phyloP scores from a whole-genome alignment of 2,888 invertebrate species.

The Linnaemya vulpina region DNA sequence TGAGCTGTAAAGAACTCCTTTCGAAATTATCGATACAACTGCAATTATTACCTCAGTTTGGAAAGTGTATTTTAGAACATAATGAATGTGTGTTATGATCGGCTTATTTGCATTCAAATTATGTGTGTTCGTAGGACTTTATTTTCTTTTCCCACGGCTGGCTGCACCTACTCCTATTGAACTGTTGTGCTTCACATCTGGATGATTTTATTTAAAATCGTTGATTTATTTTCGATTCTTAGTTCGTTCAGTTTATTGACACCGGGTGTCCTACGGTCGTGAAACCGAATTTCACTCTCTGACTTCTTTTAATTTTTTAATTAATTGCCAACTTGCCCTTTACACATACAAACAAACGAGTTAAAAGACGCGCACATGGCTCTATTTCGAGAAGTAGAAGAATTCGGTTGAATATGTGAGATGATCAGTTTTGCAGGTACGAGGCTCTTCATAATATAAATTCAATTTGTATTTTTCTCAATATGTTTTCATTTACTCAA shows the following conservation, averaged over 20 bases:
- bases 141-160: background rate
- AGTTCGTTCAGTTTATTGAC: constrained; percentile 76
- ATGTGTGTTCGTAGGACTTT: background rate
- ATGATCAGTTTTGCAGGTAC: no score
- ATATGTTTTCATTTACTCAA: no score
- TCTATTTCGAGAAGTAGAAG: no score
- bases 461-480: no score
- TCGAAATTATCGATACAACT: background rate
- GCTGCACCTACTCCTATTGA: constrained; percentile 14
- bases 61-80: no score
- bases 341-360: background rate
- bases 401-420: no score
- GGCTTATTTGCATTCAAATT: background rate
- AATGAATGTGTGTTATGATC: no score
- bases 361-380: no score
- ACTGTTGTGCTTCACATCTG: constrained; percentile 6
- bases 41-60: no score
- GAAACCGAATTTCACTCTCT: constrained; percentile 53
- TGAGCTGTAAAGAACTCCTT: background rate
- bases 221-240: constrained; percentile 70
- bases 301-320: background rate
- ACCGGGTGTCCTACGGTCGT: constrained; percentile 59
- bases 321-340: constrained; percentile 1
- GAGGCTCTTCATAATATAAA: no score
- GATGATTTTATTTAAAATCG: constrained; percentile 52